Conservation (phyloP, 2,113 vertebrate genomes). For the Ceratotherium simum region DNA sequence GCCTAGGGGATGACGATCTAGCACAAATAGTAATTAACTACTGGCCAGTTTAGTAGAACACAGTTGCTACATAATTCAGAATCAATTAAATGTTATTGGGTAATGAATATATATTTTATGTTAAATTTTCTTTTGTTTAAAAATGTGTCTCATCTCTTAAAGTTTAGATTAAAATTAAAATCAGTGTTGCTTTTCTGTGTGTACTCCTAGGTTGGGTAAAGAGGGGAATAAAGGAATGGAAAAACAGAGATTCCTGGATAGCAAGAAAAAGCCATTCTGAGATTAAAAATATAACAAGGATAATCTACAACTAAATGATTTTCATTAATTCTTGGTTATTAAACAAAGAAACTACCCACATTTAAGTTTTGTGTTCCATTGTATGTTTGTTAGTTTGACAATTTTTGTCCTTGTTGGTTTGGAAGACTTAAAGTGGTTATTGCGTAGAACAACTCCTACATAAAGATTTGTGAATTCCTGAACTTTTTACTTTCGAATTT, state of each 20-base stretch:
- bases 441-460: neutral
- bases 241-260: constrained; percentile 2
- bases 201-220: neutral
- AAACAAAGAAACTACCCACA: neutral
- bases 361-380: neutral
- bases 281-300: neutral
- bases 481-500: constrained; percentile 43
- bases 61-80: neutral
- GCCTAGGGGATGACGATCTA: neutral
- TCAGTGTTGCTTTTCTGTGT: neutral
- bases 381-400: neutral
- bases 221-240: neutral
- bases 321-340: neutral
- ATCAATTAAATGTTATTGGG: neutral
- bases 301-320: neutral
- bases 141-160: neutral
- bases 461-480: neutral
- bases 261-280: constrained; percentile 10
- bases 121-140: constrained; percentile 45
- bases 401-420: constrained; percentile 26
- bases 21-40: neutral
- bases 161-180: constrained; percentile 56
- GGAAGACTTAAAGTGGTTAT: neutral
- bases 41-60: neutral
- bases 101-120: neutral